These are phyloP conservation scores for Genyomyrus donnyi DNA, from an alignment of 2,113 vertebrate genomes.

Conservation along the genomic window DNA sequence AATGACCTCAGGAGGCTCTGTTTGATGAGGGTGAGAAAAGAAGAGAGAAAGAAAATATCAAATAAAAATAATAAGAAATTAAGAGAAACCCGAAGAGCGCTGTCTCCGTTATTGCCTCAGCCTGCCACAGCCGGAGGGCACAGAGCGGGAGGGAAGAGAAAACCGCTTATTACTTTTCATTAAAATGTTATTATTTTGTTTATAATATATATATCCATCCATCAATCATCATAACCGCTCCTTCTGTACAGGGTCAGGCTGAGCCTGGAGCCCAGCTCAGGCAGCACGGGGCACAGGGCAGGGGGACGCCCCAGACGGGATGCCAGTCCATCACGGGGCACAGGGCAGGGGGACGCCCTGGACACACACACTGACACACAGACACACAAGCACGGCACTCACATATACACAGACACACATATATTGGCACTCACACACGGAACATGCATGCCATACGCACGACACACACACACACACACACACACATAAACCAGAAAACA, in stretches of 20 bases:
- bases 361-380: too few species aligned
- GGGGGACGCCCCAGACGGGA: neutral
- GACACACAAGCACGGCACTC: too few species aligned
- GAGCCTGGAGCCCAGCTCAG: neutral
- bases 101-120: neutral
- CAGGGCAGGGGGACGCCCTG: too few species aligned
- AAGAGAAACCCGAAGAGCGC: neutral
- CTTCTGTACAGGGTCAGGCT: neutral
- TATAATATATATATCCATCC: neutral
- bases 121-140: neutral
- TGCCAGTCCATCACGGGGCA: too few species aligned
- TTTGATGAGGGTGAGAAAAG: conserved; percentile 44
- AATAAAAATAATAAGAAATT: conserved; percentile 8
- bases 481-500: neutral
- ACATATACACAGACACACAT: too few species aligned
- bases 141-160: neutral
- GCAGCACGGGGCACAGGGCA: neutral
- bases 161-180: neutral
- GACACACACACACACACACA: neutral
- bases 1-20: conserved; percentile 70
- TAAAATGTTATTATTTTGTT: neutral
- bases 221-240: neutral
- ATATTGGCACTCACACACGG: neutral
- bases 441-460: neutral
- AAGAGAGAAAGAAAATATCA: conserved; percentile 11